Percentiles rank a stretch among this genome's conserved stretches.
These are phyloP conservation scores for Nematopogon swammerdamellus DNA, from an alignment of 2,888 invertebrate species.

Conservation along the genomic window DNA sequence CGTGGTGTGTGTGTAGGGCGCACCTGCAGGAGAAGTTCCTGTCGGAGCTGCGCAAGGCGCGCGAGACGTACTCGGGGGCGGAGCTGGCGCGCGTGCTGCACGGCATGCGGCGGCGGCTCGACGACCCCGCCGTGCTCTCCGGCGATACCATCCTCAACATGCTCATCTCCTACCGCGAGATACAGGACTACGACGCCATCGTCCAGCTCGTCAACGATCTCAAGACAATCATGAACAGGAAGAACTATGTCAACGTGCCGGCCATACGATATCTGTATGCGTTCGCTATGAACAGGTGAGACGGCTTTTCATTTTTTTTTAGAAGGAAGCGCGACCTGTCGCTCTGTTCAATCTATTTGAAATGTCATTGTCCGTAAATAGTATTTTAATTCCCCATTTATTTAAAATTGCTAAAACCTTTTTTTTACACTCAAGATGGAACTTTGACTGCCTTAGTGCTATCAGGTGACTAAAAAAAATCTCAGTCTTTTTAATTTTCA, in stretches of 20 bases:
- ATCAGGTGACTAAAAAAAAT: no score
- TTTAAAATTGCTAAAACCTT: no score
- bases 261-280: constrained; percentile 93
- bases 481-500: no score
- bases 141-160: constrained; percentile 95
- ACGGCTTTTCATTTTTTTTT: not conserved
- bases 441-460: no score
- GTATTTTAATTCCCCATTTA: no score
- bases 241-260: constrained; percentile 84
- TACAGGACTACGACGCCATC: constrained; percentile 97
- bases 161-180: constrained; percentile 86
- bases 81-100: constrained; percentile 78
- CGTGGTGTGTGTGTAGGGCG: constrained; percentile 56
- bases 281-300: constrained; percentile 89
- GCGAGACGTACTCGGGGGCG: constrained; percentile 81
- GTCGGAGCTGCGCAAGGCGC: constrained; percentile 86
- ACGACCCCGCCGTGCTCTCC: constrained; percentile 95
- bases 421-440: no score
- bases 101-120: constrained; percentile 88
- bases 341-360: no score
- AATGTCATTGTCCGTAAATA: no score
- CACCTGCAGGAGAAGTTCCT: constrained; percentile 98
- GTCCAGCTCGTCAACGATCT: constrained; percentile 94
- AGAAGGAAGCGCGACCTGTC: no score
- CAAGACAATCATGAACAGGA: constrained; percentile 82